Evolutionary conservation across 2,888 invertebrate genomes (phyloP).

Genomic region (Latrodectus hesperus): DNA sequence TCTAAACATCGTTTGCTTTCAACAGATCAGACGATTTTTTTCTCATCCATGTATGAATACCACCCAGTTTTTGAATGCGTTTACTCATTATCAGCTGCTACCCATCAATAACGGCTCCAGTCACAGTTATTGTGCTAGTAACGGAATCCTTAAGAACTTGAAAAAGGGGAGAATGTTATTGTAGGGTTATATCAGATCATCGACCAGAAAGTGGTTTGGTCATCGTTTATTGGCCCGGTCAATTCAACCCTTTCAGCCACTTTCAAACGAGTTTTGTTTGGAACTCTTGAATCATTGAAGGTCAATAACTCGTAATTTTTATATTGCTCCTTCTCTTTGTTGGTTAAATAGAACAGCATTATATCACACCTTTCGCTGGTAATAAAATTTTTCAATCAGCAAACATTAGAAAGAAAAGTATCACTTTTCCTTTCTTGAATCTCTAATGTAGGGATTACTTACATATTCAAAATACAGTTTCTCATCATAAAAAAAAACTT

Average conservation of each 20-base stretch:
- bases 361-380: too few relatives aligned
- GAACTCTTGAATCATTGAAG: background rate
- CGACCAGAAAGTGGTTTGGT: conserved; percentile 34
- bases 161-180: conserved; percentile 7
- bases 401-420: too few relatives aligned
- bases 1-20: background rate
- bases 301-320: background rate
- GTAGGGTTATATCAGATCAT: conserved; percentile 45
- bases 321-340: background rate
- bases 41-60: background rate
- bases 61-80: background rate
- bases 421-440: too few relatives aligned
- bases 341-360: too few relatives aligned
- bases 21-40: background rate
- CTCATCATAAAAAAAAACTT: too few relatives aligned
- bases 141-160: background rate
- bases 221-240: conserved; percentile 58
- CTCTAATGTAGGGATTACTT: too few relatives aligned
- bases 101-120: background rate
- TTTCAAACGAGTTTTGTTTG: conserved; percentile 44
- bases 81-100: background rate
- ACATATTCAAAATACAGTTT: too few relatives aligned
- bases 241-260: conserved; percentile 27
- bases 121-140: conserved; percentile 3
- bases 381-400: too few relatives aligned